Conservation (phyloP, 2,888 invertebrate species). For the Phyllotreta striolata region DNA sequence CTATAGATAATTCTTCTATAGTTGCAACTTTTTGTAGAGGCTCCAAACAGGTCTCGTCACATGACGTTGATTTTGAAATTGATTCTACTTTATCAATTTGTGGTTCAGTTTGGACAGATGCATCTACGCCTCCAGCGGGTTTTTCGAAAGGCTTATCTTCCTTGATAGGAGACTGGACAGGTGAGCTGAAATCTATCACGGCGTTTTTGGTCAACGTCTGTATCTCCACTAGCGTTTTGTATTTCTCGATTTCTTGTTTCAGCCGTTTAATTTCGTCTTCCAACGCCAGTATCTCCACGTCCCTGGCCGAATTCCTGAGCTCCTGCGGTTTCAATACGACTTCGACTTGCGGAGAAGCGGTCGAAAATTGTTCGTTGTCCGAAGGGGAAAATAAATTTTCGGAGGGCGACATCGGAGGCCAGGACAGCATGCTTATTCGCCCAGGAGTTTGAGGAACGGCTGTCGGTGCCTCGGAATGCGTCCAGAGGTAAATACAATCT, state of each 20-base stretch:
- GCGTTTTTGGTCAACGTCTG: constrained; percentile 65
- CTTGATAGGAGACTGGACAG: constrained; percentile 47
- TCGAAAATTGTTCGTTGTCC: constrained; percentile 45
- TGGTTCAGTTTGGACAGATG: constrained; percentile 39
- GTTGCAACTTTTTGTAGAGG: neutral
- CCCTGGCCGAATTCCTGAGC: constrained; percentile 54
- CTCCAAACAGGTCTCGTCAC: neutral
- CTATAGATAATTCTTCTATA: neutral
- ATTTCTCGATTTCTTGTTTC: constrained; percentile 67
- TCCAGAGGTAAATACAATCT: constrained; percentile 91
- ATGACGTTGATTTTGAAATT: constrained; percentile 14
- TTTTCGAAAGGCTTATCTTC: constrained; percentile 49
- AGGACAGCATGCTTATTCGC: constrained; percentile 73
- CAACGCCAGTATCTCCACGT: constrained; percentile 56
- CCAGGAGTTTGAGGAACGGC: constrained; percentile 77
- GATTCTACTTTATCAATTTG: constrained; percentile 6
- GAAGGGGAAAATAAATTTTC: constrained; percentile 47
- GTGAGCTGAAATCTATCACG: constrained; percentile 64
- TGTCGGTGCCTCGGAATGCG: constrained; percentile 77
- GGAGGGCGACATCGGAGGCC: constrained; percentile 70
- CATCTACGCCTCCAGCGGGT: constrained; percentile 1
- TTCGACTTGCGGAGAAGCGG: constrained; percentile 40
- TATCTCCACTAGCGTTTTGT: constrained; percentile 67
- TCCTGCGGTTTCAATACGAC: constrained; percentile 39
- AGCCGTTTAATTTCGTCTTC: constrained; percentile 65